A percentile compares a stretch with the other conserved stretches of the same genome.
These are phyloP conservation scores for Bos indicus DNA, from an alignment of 2,113 vertebrate genomes.

Conservation along the genomic window DNA sequence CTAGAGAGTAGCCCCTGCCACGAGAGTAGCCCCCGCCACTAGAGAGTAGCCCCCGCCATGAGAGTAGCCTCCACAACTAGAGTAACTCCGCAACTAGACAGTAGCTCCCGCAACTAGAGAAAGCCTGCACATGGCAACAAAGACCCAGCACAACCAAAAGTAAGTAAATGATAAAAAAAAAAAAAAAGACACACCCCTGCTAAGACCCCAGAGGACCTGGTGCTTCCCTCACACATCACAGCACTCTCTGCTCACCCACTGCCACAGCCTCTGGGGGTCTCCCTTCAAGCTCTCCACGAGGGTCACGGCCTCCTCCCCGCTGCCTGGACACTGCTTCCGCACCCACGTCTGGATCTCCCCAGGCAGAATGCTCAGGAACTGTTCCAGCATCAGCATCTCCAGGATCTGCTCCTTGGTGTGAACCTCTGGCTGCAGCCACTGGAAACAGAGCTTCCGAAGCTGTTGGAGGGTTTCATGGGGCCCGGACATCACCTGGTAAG, in stretches of 20 bases:
- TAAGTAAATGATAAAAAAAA: neutral
- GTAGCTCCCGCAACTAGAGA: neutral
- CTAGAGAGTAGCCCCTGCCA: neutral
- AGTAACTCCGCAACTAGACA: neutral
- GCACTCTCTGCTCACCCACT: conserved; percentile 55
- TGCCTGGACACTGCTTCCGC: conserved; percentile 48
- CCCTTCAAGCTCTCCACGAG: conserved; percentile 55
- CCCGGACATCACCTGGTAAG: conserved; percentile 52
- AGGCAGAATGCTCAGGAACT: conserved; percentile 64
- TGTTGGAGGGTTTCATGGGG: conserved; percentile 37
- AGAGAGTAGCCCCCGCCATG: neutral
- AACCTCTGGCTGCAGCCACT: conserved; percentile 61
- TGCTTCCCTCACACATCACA: neutral
- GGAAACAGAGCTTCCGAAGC: conserved; percentile 71
- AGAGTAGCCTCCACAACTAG: neutral
- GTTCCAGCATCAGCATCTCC: conserved; percentile 61
- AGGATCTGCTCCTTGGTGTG: conserved; percentile 70
- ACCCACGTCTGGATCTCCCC: conserved; percentile 73
- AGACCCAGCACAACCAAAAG: neutral
- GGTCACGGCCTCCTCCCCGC: conserved; percentile 55
- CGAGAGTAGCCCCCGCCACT: rapidly evolving
- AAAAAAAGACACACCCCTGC: neutral
- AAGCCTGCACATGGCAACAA: neutral
- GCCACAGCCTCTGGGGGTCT: conserved; percentile 57
- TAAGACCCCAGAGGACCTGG: neutral